Evolutionary conservation across 2,888 invertebrate genomes (phyloP).

Genomic region (Habrosyne pyritoides): DNA sequence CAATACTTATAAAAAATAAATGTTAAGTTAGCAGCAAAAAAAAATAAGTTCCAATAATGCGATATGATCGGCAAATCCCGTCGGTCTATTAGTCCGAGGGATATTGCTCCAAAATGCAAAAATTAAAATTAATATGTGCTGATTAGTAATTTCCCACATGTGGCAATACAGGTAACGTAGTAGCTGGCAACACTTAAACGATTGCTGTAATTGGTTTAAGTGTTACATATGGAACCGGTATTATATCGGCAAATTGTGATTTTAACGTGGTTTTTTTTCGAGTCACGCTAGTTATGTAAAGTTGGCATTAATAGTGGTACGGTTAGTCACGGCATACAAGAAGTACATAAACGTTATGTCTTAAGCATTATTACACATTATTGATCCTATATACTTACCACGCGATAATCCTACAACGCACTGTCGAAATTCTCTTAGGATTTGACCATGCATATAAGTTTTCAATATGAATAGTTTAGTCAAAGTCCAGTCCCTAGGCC

Average conservation of each 20-base stretch:
- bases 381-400: no score
- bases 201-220: not conserved
- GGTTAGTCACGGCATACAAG: not conserved
- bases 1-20: no score
- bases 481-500: not conserved
- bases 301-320: not conserved
- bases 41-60: not conserved
- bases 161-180: not conserved
- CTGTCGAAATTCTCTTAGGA: not conserved
- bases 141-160: not conserved
- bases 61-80: not conserved
- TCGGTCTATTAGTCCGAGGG: no score
- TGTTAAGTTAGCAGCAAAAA: no score
- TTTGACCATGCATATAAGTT: no score
- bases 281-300: not conserved
- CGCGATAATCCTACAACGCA: no score
- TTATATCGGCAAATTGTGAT: not conserved
- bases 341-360: not conserved
- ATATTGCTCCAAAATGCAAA: not conserved
- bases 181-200: not conserved
- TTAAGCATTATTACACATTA: no score
- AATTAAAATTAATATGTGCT: not conserved
- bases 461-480: not conserved
- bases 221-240: constrained; percentile 1
- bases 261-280: not conserved